phyloP scores from a whole-genome alignment of 1,140 invertebrate genomes.

The Zophobas atratus region DNA sequence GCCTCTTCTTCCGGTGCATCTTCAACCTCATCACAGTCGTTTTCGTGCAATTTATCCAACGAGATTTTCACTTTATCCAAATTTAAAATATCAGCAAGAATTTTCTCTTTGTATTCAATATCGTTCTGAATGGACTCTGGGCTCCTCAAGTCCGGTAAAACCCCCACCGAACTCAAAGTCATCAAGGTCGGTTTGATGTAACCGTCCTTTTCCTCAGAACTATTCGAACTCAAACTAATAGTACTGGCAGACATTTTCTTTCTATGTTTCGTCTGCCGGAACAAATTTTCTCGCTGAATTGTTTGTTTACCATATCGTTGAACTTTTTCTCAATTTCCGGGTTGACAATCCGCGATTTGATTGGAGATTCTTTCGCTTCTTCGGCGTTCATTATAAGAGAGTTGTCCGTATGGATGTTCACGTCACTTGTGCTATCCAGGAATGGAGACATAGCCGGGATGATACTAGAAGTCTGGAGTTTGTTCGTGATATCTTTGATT shows the following conservation, averaged over 20 bases:
- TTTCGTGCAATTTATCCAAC: slow-evolving; percentile 46
- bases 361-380: slow-evolving; percentile 71
- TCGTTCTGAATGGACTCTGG: slow-evolving; percentile 71
- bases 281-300: slow-evolving; percentile 74
- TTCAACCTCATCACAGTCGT: slow-evolving; percentile 35
- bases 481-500: slow-evolving; percentile 61
- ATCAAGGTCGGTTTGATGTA: slow-evolving; percentile 64
- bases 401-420: slow-evolving; percentile 65
- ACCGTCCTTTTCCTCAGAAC: slow-evolving; percentile 59
- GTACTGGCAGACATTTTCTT: slow-evolving; percentile 60
- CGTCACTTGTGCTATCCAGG: slow-evolving; percentile 50
- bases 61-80: slow-evolving; percentile 67
- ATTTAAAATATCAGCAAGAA: slow-evolving; percentile 70
- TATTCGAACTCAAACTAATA: slow-evolving; percentile 58
- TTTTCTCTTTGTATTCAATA: slow-evolving; percentile 72
- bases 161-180: slow-evolving; percentile 67
- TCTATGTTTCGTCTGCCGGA: slow-evolving; percentile 67
- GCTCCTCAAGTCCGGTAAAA: slow-evolving; percentile 68
- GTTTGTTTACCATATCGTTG: slow-evolving; percentile 71
- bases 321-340: slow-evolving; percentile 57
- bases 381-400: slow-evolving; percentile 70
- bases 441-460: slow-evolving; percentile 59
- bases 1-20: slow-evolving; percentile 3
- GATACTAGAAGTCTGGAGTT: slow-evolving; percentile 60
- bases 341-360: slow-evolving; percentile 58